phyloP scores from a whole-genome alignment of 2,888 invertebrate species.

The Sesia bembeciformis region DNA sequence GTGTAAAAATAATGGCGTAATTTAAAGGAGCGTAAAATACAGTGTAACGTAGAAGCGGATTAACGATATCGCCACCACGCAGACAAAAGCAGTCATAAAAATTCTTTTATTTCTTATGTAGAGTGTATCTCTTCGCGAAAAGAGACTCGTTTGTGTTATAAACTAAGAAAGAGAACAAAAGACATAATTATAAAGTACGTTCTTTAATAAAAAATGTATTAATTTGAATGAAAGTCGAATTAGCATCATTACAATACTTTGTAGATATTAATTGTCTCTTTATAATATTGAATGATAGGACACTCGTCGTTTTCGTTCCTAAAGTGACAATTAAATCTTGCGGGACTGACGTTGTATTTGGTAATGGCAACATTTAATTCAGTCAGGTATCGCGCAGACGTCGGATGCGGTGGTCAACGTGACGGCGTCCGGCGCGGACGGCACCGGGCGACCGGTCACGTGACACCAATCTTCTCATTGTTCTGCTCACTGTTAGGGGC shows the following conservation, averaged over 20 bases:
- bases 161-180: neutral
- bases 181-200: neutral
- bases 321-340: neutral
- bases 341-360: neutral
- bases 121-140: constrained; percentile 24
- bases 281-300: too few species aligned
- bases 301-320: too few species aligned
- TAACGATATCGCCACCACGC: constrained; percentile 39
- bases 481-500: constrained; percentile 1
- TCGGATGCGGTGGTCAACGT: constrained; percentile 51
- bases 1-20: constrained; percentile 30
- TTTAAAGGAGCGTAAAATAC: constrained; percentile 30
- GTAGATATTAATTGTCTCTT: neutral
- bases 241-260: neutral
- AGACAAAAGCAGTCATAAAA: constrained; percentile 35
- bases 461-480: constrained; percentile 45
- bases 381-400: constrained; percentile 31
- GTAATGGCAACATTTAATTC: neutral
- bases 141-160: constrained; percentile 13
- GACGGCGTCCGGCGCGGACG: constrained; percentile 47
- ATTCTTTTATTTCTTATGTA: constrained; percentile 24
- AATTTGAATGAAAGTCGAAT: too few species aligned
- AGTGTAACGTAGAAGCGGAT: constrained; percentile 33
- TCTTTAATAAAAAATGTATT: too few species aligned
- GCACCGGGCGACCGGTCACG: constrained; percentile 25